Base-by-base conservation (phyloP, 2,113 vertebrate species). In the Tyto alba region DNA sequence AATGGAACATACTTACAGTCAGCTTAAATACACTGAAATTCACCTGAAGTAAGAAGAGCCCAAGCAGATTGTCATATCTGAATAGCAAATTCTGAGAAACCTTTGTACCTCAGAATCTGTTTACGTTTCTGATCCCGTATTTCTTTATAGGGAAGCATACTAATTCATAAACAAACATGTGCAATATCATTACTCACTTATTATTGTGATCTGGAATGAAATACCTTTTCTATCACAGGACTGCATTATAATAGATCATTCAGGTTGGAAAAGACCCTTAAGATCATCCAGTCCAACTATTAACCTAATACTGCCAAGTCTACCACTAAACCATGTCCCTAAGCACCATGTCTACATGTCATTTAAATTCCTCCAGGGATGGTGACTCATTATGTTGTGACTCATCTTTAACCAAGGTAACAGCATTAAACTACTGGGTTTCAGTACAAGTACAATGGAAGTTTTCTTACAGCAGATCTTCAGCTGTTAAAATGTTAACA, bases 321-420 rank as follows among this genome's bases (percentile, higher is more conserved):
- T 36, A 26, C 29, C 8, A 68, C 16, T 68, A 48, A 74, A 74
- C 4, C 10, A 60, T 59, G 13, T n/a, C 52, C 20, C 52, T 40
- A 38, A 67, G 20, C 7, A 11, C 55, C 25, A 3, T 2, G 6
- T 21, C 23, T 41, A 41, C n/a, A 19, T 3, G 14, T 36, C 43
- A 83, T 82, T 52, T 38, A 79, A 56, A 57, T n/a, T 26, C 22
- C 21, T 43, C 16, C 30, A 55, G 40, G 40, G 40, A 47, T 32
- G n/a, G 30, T 2, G 2, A 48, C 17, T 80, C 32, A 41, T 21
- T 26, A 19, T 4, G 2, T 13, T 60, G 21, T 0, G 1, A 64
- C 32, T 69, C 18, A 30, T 45, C 50, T 69, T 40, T 72, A 90
- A 77, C 10, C 6, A 73, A 59, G 21, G 16, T 45, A 88, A 36